Evolutionary conservation across 2,888 invertebrate species (phyloP), one percentile per base, ranked within the genome.

Genomic region (Tetramorium bicarinatum): DNA sequence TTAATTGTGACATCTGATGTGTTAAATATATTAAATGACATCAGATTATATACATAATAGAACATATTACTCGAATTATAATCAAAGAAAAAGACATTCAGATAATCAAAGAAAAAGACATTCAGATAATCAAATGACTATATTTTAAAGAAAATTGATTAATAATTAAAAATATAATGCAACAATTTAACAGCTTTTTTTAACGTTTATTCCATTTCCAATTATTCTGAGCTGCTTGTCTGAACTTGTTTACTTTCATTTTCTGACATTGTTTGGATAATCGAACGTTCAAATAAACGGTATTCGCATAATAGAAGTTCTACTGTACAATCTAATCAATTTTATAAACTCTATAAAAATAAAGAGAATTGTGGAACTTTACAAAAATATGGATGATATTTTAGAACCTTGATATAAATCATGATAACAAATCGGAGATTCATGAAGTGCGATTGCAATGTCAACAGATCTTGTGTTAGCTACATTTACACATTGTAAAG

Each of bases 401-500:
- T n/a, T 56, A 7, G 6, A n/a, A 59, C 7, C 18, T 74, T 29
- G 18, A 67, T 25, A 8, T 56, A 62, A 52, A 62, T 52, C 21
- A 76, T 49, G 62, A 76, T 49, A 61, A 49, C n/a, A 52, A 49
- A 38, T 7, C 15, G 0, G n/a, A 34, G 2, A 13, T 38, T 71
- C 4, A 7, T 18, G 47, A 75, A 6, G 47, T 34, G 25, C 18
- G 15, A 59, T 1, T 71, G 9, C 2, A 21, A 21, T 54, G 38
- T 21, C 18, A 11, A 47, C 11, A 49, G n/a, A 62, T 47, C 21
- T 15, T 4, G 8, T 49, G 3, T 62, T 2, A 38, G 61, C 4
- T 11, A 38, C 15, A 62, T 38, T 62, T 34, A n/a, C 47, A 75
- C 15, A 62, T 62, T 6, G 18, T 9, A 62, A 62, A 75, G 61